Percentiles rank a stretch among this genome's conserved stretches.
Conservation (phyloP, 2,888 invertebrate genomes). For the Plagodis dolabraria region DNA sequence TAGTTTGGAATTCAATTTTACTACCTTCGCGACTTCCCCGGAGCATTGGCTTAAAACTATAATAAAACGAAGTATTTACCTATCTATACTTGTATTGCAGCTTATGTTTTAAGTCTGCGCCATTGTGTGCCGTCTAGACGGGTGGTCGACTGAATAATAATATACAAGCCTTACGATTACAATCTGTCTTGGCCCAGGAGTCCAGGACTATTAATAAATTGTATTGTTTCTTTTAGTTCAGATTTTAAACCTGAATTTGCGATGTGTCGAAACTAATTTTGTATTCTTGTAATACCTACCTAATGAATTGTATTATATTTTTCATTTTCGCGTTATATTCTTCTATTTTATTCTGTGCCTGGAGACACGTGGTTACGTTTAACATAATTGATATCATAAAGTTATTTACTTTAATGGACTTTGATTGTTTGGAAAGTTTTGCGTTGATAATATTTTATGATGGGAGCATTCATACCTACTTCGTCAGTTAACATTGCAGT, state of each 20-base stretch:
- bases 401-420: constrained; percentile 3
- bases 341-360: background rate
- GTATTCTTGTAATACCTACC: too few relatives aligned
- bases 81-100: background rate
- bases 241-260: constrained; percentile 13
- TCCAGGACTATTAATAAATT: constrained; percentile 26
- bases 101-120: constrained; percentile 40
- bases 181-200: constrained; percentile 25
- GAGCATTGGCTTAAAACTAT: too few relatives aligned
- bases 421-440: background rate
- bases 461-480: background rate
- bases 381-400: background rate
- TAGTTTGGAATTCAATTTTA: constrained; percentile 44
- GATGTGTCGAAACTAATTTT: background rate
- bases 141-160: constrained; percentile 43
- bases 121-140: constrained; percentile 45
- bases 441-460: background rate
- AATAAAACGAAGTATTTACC: too few relatives aligned
- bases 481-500: too few relatives aligned
- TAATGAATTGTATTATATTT: background rate
- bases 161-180: constrained; percentile 28
- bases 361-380: constrained; percentile 3
- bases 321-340: background rate
- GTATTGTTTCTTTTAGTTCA: constrained; percentile 12
- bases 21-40: constrained; percentile 7